Base-by-base conservation (phyloP, 2,888 invertebrate genomes). In the Entomobrya proxima region DNA sequence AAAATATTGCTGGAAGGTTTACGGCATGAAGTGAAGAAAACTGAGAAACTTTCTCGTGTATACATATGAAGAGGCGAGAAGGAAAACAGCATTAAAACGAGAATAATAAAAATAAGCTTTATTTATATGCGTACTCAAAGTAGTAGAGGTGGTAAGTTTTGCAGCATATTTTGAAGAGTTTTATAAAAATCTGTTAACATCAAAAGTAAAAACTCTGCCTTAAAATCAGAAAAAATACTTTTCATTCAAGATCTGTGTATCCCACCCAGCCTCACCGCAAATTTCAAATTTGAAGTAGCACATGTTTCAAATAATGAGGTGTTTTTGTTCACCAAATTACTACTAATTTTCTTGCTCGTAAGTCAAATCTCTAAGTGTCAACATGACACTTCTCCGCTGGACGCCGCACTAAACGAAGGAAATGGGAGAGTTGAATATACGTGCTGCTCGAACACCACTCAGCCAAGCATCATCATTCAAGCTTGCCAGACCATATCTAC, bases 261-360 rank as follows among this genome's bases (percentile, higher is more conserved):
- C 58, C 58, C 67, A 37, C 67, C 77, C 61, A 61, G n/a, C 44
- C 47, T 64, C 78, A 78, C 78, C 64, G 40, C 44, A 7, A 9
- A 11, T 78, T 32, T 35, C 18, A 37, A 32, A 27, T 79, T 79
- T 21, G n/a, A 11, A 18, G 18, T n/a, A 83, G 78, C 86, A 84
- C 74, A 83, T 88, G 88, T 82, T 86, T 84, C 80, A 44, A 86
- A 88, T 86, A 87, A 85, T 85, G 81, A 44, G 58, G 35, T 87
- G 82, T 84, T 86, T 87, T 82, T 76, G 82, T 82, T 84, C 76
- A 69, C 85, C 86, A 87, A 87, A 90, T 90, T 89, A 89, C 79
- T 52, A 72, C 88, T 89, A 89, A 90, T 90, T 87, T 88, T 87
- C 88, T 79, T 75, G 58, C 85, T 88, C 89, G 88, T 90, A 89